phyloP scores from a whole-genome alignment of 2,888 invertebrate species.

The Enoplolaimus lenunculus region DNA sequence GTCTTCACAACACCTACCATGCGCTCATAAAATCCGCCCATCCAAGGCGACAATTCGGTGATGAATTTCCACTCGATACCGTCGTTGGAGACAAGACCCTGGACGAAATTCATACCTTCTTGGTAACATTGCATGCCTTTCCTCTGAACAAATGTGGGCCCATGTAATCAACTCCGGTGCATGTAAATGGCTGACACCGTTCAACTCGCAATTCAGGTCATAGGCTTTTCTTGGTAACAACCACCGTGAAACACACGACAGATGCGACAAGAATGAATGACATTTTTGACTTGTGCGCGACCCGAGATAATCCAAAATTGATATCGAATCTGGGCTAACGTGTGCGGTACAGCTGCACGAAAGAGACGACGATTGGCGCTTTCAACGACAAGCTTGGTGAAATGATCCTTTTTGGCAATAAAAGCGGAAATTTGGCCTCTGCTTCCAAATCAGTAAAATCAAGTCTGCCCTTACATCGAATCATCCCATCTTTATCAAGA shows the following conservation, averaged over 20 bases:
- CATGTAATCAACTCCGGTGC: slow-evolving; percentile 15
- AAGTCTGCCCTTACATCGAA: slow-evolving; percentile 5
- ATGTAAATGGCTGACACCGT: slow-evolving; percentile 6
- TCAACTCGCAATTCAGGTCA: slow-evolving; percentile 7
- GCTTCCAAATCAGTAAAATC: neutral
- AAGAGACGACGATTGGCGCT: neutral
- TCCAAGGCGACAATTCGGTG: neutral
- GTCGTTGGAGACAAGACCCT: neutral
- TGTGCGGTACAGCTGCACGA: slow-evolving; percentile 4
- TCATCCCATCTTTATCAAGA: neutral
- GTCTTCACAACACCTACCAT: neutral
- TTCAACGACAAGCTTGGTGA: neutral
- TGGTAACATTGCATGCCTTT: neutral
- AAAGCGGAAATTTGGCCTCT: neutral
- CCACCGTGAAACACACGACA: slow-evolving; percentile 3
- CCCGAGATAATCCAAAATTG: slow-evolving; percentile 9
- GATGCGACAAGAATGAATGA: neutral
- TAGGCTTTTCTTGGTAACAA: neutral
- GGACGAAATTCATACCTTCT: slow-evolving; percentile 14
- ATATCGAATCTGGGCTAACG: neutral
- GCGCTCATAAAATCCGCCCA: neutral
- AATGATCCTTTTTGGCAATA: slow-evolving; percentile 4
- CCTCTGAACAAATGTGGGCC: slow-evolving; percentile 7
- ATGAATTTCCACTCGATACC: neutral
- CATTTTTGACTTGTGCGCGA: neutral